Evolutionary conservation across 2,113 vertebrate genomes (phyloP), one percentile per base, ranked within the genome.

Genomic region (Pygoscelis antarcticus): DNA sequence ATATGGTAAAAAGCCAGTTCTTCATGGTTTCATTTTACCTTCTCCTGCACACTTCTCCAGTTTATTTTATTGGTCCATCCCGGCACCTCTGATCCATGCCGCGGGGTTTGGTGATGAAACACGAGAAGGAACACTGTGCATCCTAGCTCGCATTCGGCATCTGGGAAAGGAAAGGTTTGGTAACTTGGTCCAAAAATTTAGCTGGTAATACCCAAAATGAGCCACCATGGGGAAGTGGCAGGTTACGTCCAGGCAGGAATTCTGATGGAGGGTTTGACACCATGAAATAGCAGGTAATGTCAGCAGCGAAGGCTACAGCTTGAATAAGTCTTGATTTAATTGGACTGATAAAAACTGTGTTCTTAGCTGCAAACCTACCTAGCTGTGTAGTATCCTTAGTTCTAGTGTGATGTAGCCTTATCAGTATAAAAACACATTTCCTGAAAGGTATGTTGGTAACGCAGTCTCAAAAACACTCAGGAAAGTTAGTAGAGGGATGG

Each of bases 321-420:
- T 87, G 66, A 92, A 14, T 80, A 81, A 80, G 55, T 60, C 36
- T 87, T 87, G 78, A 76, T 90, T 92, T 96, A 93, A 93, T 52
- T 85, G 77, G 44, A 69, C 64, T 83, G 83, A 71, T 87, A 75
- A 92, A 96, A 89, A 36, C 79, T 47, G 3, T 34, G 29, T 60
- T 88, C 72, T 82, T 79, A 84, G 74, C 49, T 90, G 40, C 57
- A 77, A 78, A 77, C 51, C 38, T 91, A 19, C 57, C 47, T 87
- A 21, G 21, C 55, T 84, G 10, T n/a, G 18, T 6, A 13, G 51
- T 25, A 20, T 64, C 61, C 69, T 87, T 66, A 38, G 9, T 74
- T 74, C 72, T 46, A 29, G 38, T 25, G 16, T 13, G 16, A 15
- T 61, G 14, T 51, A n/a, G 23, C 51, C 26, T 75, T 87, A 87